Evolutionary conservation across 1,140 invertebrate species (phyloP).

Genomic region (Solenopsis invicta): DNA sequence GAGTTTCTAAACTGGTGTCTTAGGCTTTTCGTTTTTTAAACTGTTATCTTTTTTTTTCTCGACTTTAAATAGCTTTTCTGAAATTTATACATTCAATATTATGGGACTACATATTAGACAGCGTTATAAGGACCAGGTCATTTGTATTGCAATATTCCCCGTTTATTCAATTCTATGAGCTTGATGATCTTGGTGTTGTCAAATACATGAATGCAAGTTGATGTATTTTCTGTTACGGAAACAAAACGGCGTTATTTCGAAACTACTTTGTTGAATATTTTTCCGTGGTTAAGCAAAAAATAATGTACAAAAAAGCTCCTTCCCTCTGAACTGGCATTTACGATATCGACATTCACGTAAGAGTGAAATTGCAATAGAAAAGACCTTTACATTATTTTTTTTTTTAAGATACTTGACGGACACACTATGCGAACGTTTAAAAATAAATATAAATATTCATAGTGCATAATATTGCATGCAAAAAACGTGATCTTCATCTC

Average conservation of each 20-base stretch:
- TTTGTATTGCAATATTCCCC: constrained; percentile 62
- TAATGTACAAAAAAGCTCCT: background rate
- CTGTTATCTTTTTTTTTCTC: constrained; percentile 56
- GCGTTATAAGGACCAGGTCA: constrained; percentile 53
- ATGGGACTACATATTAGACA: constrained; percentile 51
- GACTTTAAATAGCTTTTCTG: constrained; percentile 69
- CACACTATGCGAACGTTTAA: constrained; percentile 54
- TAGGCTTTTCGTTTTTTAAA: constrained; percentile 59
- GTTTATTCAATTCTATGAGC: background rate
- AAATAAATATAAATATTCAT: constrained; percentile 76
- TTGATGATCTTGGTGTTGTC: background rate
- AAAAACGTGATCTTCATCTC: constrained; percentile 52
- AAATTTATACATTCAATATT: constrained; percentile 61
- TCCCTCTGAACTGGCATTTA: constrained; percentile 32
- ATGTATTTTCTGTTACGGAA: background rate
- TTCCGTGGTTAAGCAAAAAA: background rate
- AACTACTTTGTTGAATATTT: background rate
- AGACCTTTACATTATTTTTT: constrained; percentile 59
- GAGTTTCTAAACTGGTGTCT: constrained; percentile 44
- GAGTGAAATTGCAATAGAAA: constrained; percentile 60
- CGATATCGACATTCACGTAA: constrained; percentile 33
- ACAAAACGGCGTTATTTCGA: background rate
- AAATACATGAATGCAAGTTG: background rate
- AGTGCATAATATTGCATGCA: constrained; percentile 67
- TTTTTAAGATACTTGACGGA: constrained; percentile 54